Conservation (phyloP, 2,797 vertebrate genomes). For the Neopelma chrysocephalum region DNA sequence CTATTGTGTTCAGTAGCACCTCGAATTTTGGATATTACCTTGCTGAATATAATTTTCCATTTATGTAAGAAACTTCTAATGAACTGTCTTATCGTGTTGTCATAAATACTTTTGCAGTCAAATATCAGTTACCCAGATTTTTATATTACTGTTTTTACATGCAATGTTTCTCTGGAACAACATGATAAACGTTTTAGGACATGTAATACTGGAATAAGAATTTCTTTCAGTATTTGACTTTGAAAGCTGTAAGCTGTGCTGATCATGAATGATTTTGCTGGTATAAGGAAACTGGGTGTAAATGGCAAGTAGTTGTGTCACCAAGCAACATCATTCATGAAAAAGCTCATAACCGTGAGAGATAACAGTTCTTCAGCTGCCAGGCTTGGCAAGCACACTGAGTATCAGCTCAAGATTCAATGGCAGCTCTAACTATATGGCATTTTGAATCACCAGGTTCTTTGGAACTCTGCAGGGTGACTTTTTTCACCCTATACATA, state of each 20-base stretch:
- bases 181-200: neutral
- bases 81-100: neutral
- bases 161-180: neutral
- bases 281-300: neutral
- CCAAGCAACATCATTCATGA: neutral
- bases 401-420: neutral
- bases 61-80: neutral
- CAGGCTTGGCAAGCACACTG: neutral
- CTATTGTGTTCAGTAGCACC: rapidly evolving
- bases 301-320: neutral
- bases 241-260: neutral
- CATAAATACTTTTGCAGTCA: neutral
- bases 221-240: neutral
- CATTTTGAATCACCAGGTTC: neutral
- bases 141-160: neutral
- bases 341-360: neutral
- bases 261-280: neutral
- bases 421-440: neutral
- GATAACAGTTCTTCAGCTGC: neutral
- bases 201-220: neutral
- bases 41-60: neutral
- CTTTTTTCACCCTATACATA: rapidly evolving
- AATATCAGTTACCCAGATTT: neutral
- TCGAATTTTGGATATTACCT: neutral
- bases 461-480: neutral